A percentile compares a stretch with the other conserved stretches of the same genome.
phyloP scores from a whole-genome alignment of 2,797 vertebrate genomes.

The Adelosebastes latens region DNA sequence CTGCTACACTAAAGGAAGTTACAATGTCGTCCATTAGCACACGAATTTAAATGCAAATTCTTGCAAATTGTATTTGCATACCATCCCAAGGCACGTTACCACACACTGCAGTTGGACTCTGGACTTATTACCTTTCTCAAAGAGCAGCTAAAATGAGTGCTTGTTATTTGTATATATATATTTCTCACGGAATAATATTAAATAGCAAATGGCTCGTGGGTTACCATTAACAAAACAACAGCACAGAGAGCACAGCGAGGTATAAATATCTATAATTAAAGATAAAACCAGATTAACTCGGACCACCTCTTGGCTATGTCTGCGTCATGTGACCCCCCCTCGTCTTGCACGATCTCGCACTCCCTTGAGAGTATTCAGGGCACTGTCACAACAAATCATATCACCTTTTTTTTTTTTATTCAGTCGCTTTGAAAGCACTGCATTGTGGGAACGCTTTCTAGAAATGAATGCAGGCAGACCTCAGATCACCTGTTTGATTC shows the following conservation, averaged over 20 bases:
- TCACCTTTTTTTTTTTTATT: neutral
- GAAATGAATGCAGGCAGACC: neutral
- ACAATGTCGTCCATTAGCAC: conserved; percentile 27
- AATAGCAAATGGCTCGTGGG: neutral
- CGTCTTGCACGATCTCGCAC: neutral
- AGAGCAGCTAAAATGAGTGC: neutral
- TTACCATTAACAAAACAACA: neutral
- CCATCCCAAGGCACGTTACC: conserved; percentile 32
- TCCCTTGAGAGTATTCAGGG: neutral
- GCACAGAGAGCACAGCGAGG: neutral
- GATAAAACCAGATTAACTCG: neutral
- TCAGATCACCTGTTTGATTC: neutral
- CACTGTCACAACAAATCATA: neutral
- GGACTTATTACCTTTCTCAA: conserved; percentile 37
- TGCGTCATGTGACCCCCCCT: neutral
- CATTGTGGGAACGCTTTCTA: neutral
- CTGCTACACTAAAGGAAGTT: conserved; percentile 23
- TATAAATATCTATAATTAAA: neutral
- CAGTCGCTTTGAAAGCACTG: neutral
- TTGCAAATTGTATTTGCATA: conserved; percentile 56
- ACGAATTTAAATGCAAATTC: conserved; percentile 56
- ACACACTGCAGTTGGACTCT: conserved; percentile 12
- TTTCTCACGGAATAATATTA: neutral
- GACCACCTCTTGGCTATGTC: neutral
- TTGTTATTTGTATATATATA: neutral